Evolutionary conservation across 2,113 vertebrate genomes (phyloP).

Genomic region (Tupaia chinensis): DNA sequence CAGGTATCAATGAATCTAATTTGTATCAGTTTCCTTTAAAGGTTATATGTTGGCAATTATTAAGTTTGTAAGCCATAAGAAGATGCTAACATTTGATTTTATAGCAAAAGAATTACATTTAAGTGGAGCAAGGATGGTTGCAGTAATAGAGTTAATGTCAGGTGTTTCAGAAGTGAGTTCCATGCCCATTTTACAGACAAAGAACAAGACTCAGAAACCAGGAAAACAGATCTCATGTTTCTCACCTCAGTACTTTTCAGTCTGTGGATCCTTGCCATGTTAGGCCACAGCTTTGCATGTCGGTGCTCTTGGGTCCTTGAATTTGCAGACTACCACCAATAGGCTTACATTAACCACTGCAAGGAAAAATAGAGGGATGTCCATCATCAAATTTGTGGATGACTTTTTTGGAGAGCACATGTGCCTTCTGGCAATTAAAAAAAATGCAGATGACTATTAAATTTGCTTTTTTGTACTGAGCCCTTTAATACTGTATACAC

Average conservation of each 20-base stretch:
- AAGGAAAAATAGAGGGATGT: neutral
- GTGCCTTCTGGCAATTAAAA: too few species aligned
- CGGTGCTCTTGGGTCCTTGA: neutral
- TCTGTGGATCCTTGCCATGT: neutral
- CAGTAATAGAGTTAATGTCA: neutral
- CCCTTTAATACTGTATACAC: neutral
- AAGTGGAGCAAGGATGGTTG: neutral
- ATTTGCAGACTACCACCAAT: neutral
- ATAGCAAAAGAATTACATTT: neutral
- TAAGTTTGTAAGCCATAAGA: neutral
- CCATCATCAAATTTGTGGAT: neutral
- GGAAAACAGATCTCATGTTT: neutral
- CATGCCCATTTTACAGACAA: neutral
- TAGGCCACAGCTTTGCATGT: neutral
- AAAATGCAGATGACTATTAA: neutral
- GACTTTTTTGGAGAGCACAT: neutral
- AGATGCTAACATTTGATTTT: conserved; percentile 6
- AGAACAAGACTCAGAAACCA: neutral
- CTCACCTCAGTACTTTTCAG: neutral
- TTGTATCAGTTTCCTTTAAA: conserved; percentile 3
- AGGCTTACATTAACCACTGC: neutral
- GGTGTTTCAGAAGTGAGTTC: neutral
- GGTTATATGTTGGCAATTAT: neutral
- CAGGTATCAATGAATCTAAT: neutral
- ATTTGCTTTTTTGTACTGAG: neutral